Conservation (phyloP, 2,113 vertebrate species). For the Xiphorhynchus elegans region DNA sequence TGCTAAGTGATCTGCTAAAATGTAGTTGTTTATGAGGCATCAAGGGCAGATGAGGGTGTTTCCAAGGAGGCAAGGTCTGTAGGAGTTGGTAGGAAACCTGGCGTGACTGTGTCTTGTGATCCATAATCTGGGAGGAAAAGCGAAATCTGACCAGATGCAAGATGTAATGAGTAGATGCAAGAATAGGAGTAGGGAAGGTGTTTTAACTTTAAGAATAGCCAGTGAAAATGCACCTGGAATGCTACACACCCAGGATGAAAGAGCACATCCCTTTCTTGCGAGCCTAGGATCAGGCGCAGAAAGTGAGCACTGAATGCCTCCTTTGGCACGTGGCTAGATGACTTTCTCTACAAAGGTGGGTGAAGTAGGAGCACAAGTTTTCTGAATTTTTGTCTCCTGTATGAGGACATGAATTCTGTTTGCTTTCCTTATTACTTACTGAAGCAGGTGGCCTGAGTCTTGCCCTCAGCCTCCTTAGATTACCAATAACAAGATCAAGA, state of each 20-base stretch:
- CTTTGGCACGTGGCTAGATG: not conserved
- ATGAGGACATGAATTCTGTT: not conserved
- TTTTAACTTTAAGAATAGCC: not conserved
- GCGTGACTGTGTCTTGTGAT: not conserved
- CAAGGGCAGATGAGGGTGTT: not conserved
- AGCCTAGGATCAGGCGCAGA: not conserved
- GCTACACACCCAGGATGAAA: not conserved
- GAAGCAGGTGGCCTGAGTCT: not conserved
- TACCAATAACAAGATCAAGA: not conserved
- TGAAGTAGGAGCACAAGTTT: not conserved
- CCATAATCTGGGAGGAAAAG: not conserved
- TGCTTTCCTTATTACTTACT: not conserved
- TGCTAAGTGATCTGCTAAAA: not conserved
- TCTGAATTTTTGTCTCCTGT: not conserved
- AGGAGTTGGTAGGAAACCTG: not conserved
- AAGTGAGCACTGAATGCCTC: not conserved
- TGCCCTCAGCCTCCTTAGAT: not conserved
- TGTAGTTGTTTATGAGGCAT: conserved; percentile 17
- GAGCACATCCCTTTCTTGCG: not conserved
- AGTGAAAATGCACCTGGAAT: not conserved
- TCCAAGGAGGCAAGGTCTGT: not conserved
- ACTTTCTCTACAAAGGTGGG: not conserved
- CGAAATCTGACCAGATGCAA: not conserved
- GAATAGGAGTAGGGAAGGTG: not conserved
- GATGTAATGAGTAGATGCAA: not conserved